Percentiles rank a stretch among this genome's conserved stretches.
phyloP scores from a whole-genome alignment of 2,888 invertebrate species.

The Rhodophaea formosa region DNA sequence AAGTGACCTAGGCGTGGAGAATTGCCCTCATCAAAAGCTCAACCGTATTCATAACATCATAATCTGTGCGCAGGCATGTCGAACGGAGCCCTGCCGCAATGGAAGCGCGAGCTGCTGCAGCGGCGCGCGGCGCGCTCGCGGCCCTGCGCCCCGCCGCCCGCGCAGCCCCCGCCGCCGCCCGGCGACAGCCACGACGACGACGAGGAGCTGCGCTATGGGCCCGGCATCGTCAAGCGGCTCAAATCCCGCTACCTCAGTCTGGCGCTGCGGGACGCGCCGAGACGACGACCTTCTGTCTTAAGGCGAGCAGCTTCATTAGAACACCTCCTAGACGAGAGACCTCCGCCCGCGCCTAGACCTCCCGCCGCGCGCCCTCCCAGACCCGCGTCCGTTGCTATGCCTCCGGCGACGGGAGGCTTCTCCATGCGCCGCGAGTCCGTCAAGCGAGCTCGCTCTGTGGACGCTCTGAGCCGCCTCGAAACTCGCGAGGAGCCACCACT shows the following conservation, averaged over 20 bases:
- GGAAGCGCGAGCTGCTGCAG: constrained; percentile 92
- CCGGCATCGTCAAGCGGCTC: constrained; percentile 93
- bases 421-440: constrained; percentile 82
- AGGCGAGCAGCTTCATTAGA: constrained; percentile 92
- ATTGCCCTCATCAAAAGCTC: too few relatives aligned
- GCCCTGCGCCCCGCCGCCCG: constrained; percentile 37
- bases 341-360: constrained; percentile 51
- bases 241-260: constrained; percentile 93
- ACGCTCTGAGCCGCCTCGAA: constrained; percentile 87
- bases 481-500: constrained; percentile 83
- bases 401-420: constrained; percentile 37
- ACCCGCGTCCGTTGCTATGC: constrained; percentile 53
- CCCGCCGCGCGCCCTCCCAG: constrained; percentile 43
- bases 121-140: constrained; percentile 80
- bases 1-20: too few relatives aligned
- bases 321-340: constrained; percentile 87
- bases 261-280: constrained; percentile 88
- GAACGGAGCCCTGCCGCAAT: constrained; percentile 84
- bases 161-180: constrained; percentile 43
- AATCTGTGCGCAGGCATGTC: constrained; percentile 58
- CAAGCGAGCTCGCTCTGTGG: constrained; percentile 93
- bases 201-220: constrained; percentile 94
- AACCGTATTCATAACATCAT: constrained; percentile 17
- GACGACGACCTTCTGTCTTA: constrained; percentile 85
- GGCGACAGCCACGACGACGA: constrained; percentile 50